phyloP scores from a whole-genome alignment of 2,113 vertebrate genomes.

The Salvelinus namaycush region DNA sequence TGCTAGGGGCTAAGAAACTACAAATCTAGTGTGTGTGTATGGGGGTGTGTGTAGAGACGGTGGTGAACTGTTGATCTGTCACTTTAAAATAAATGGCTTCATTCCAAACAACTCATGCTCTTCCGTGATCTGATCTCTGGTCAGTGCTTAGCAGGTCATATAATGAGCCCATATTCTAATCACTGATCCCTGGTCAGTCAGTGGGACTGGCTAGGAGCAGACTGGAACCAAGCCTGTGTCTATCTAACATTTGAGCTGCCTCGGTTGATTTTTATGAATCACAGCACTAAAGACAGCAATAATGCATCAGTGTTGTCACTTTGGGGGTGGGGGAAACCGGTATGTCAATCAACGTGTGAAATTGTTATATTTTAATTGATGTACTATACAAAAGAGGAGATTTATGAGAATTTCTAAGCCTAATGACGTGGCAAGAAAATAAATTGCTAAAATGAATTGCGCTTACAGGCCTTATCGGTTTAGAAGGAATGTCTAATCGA shows the following conservation, averaged over 20 bases:
- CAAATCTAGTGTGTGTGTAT: constrained; percentile 8
- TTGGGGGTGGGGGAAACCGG: constrained; percentile 9
- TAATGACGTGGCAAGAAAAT: constrained; percentile 12
- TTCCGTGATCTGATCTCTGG: neutral
- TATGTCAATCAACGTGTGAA: constrained; percentile 4
- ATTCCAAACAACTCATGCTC: constrained; percentile 19
- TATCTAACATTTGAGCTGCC: constrained; percentile 1
- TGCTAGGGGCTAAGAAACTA: constrained; percentile 53
- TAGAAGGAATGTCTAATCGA: neutral
- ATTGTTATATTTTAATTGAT: constrained; percentile 9
- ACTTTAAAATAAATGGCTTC: constrained; percentile 49
- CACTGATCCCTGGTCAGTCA: neutral
- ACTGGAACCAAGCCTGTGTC: constrained; percentile 17
- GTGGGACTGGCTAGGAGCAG: neutral
- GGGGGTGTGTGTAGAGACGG: constrained; percentile 12
- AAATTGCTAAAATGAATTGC: neutral
- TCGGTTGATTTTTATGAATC: constrained; percentile 24
- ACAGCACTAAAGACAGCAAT: constrained; percentile 33
- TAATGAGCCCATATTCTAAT: neutral
- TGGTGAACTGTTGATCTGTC: constrained; percentile 23
- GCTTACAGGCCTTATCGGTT: constrained; percentile 26
- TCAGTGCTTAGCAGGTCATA: neutral
- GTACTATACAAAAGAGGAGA: constrained; percentile 6
- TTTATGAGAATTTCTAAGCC: neutral
- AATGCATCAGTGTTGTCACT: constrained; percentile 20